Evolutionary conservation across 1,140 invertebrate genomes (phyloP), one percentile per base, ranked within the genome.

Genomic region (Muscidifurax raptorellus): DNA sequence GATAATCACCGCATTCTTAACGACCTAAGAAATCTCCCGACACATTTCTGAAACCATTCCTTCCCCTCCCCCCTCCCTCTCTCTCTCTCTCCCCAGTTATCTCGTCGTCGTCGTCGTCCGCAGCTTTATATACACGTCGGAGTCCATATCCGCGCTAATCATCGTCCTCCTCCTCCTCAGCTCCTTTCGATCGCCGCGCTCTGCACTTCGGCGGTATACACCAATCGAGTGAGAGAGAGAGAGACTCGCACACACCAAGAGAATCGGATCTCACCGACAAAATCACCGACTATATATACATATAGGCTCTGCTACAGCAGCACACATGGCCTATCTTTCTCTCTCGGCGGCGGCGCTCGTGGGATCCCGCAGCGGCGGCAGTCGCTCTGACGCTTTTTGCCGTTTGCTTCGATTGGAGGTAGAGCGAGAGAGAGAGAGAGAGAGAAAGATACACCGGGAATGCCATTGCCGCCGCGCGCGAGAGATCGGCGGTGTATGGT

Each of bases 21-120:
- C 74, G 81, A 83, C 81, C 64, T 47, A 69, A 83, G 81, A 83
- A 67, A 82, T 82, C 80, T 82, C 30, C 72, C 80, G 80, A 83
- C 81, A 83, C 81, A 83, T 83, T 77, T 83, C 64, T 83, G 72
- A 76, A 83, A 69, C 81, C 59, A 75, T 83, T 83, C 81, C 72
- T 77, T 52, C 27, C 27, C 79, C 69, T 44, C 27, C 30, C 22
- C 32, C 15, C 12, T 44, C 74, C 47, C 47, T 76, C 85, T 71
- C 59, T 74, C 47, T 87, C 76, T 59, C 82, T 18, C 64, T 84
- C 78, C 72, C 77, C 79, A 74, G 84, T 74, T 74, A 81, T 81
- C 80, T 81, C 80, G 69, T 80, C 40, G 27, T 69, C 22, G 84
- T 85, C 82, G 85, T 86, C 86, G 88, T 83, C 87, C 85, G 81